Evolutionary conservation across 1,140 invertebrate genomes (phyloP).

Genomic region (Drosophila mauritiana): DNA sequence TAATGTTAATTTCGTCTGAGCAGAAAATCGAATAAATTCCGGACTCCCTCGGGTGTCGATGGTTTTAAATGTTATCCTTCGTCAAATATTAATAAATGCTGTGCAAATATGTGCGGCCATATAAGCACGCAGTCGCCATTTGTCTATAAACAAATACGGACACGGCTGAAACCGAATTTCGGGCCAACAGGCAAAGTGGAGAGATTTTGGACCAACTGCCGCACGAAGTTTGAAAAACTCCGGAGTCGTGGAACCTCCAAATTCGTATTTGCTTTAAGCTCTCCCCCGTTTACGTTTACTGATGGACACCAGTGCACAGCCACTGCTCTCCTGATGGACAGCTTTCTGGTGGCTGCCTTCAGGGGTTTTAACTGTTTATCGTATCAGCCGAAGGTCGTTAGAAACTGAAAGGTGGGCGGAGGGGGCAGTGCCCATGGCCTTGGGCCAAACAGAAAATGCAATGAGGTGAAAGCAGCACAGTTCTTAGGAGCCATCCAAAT

Average conservation of each 20-base stretch:
- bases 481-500: neutral
- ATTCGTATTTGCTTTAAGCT: slow-evolving; percentile 19
- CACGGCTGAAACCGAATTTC: slow-evolving; percentile 4
- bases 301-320: slow-evolving; percentile 3
- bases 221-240: slow-evolving; percentile 14
- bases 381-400: slow-evolving; percentile 13
- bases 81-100: slow-evolving; percentile 59
- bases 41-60: slow-evolving; percentile 21
- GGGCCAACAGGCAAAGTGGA: slow-evolving; percentile 1
- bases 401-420: neutral
- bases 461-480: slow-evolving; percentile 1
- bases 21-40: slow-evolving; percentile 9
- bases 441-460: slow-evolving; percentile 7
- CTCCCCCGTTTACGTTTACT: slow-evolving; percentile 24
- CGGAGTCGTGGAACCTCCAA: slow-evolving; percentile 13
- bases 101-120: slow-evolving; percentile 23
- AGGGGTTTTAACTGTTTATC: slow-evolving; percentile 24
- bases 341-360: slow-evolving; percentile 12
- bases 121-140: slow-evolving; percentile 9
- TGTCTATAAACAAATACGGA: slow-evolving; percentile 12
- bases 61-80: slow-evolving; percentile 52
- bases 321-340: slow-evolving; percentile 25
- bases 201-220: neutral
- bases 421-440: slow-evolving; percentile 4
- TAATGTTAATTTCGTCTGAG: slow-evolving; percentile 21